Conservation (phyloP, 2,888 invertebrate genomes). For the Diogma glabrata region DNA sequence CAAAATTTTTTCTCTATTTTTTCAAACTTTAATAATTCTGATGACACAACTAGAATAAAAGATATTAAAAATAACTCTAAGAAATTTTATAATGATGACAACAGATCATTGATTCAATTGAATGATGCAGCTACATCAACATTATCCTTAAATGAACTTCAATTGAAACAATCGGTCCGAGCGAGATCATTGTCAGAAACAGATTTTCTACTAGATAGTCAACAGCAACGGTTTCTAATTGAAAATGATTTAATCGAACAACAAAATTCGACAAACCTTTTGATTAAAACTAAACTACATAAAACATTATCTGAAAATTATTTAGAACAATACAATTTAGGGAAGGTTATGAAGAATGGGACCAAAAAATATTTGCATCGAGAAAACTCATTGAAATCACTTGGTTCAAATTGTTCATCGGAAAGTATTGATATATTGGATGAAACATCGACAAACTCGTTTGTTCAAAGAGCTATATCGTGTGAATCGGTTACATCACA, state of each 20-base stretch:
- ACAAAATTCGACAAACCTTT: neutral
- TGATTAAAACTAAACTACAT: slow-evolving; percentile 27
- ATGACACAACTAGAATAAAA: too few relatives aligned
- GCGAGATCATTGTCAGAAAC: slow-evolving; percentile 30
- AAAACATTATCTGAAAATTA: slow-evolving; percentile 37
- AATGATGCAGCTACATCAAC: neutral
- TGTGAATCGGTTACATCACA: slow-evolving; percentile 74
- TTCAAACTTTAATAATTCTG: too few relatives aligned
- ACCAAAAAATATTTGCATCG: neutral
- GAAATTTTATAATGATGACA: slow-evolving; percentile 3
- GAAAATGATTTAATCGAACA: neutral
- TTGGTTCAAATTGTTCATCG: slow-evolving; percentile 28
- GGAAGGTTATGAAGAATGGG: too few relatives aligned
- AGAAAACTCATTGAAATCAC: neutral
- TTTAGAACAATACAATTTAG: slow-evolving; percentile 21
- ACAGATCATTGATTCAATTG: neutral
- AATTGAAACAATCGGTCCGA: slow-evolving; percentile 20
- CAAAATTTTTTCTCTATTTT: too few relatives aligned
- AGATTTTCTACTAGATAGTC: slow-evolving; percentile 18
- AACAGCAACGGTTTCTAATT: too few relatives aligned
- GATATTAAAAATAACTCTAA: too few relatives aligned
- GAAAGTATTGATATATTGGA: slow-evolving; percentile 16
- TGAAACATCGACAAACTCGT: slow-evolving; percentile 27
- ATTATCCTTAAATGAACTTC: neutral
- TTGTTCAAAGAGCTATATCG: slow-evolving; percentile 51